Evolutionary conservation across 2,888 invertebrate genomes (phyloP).

Genomic region (Hirtodrosophila cameraria): DNA sequence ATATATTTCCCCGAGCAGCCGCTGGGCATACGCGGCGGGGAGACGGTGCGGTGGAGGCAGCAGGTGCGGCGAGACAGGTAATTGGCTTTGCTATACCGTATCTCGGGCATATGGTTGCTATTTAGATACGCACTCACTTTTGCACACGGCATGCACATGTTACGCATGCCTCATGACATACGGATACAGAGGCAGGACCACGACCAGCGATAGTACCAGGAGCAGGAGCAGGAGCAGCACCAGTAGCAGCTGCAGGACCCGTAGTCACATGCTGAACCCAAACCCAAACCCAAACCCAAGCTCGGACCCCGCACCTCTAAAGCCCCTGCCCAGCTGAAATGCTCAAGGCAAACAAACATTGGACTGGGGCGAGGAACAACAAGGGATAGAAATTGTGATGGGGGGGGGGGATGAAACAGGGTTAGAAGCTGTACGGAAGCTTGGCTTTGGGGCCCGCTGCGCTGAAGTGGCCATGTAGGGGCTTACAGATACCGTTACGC

Average conservation of each 20-base stretch:
- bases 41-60: too few relatives aligned
- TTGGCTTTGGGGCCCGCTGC: not conserved
- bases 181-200: too few relatives aligned
- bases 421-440: not conserved
- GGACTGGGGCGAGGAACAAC: too few relatives aligned
- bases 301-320: too few relatives aligned
- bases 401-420: too few relatives aligned
- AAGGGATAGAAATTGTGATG: not conserved
- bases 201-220: too few relatives aligned
- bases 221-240: too few relatives aligned
- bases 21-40: too few relatives aligned
- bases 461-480: not conserved
- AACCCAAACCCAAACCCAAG: not conserved
- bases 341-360: slow-evolving; percentile 2
- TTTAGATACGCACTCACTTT: slow-evolving; percentile 59
- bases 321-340: slow-evolving; percentile 7
- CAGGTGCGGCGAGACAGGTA: slow-evolving; percentile 56
- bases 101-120: slow-evolving; percentile 67
- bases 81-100: slow-evolving; percentile 67
- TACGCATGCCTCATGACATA: slow-evolving; percentile 14
- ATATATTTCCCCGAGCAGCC: slow-evolving; percentile 61
- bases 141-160: slow-evolving; percentile 11
- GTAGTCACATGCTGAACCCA: too few relatives aligned
- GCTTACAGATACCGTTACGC: not conserved
- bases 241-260: too few relatives aligned